phyloP scores from a whole-genome alignment of 2,797 vertebrate species.

The Pangasius krempfi region DNA sequence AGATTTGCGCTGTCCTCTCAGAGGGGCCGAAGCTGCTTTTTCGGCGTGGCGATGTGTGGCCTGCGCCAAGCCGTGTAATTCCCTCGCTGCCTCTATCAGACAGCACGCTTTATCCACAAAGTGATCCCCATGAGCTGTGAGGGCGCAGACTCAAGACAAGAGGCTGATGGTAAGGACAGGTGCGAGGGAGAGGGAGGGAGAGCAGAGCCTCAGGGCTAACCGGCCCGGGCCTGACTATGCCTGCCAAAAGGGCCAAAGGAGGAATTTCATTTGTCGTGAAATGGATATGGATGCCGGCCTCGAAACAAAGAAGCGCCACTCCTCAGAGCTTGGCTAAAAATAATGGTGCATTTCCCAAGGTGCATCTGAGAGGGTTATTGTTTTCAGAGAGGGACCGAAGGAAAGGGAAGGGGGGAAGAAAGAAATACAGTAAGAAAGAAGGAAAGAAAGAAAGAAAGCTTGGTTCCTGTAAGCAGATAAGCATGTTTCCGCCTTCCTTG shows the following conservation, averaged over 20 bases:
- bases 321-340: conserved; percentile 51
- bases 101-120: conserved; percentile 68
- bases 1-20: conserved; percentile 30
- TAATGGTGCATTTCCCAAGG: conserved; percentile 41
- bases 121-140: conserved; percentile 68
- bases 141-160: conserved; percentile 80
- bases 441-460: not conserved
- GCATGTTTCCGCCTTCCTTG: conserved; percentile 15
- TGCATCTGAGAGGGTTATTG: conserved; percentile 45
- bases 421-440: conserved; percentile 2
- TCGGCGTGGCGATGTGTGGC: conserved; percentile 24
- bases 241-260: conserved; percentile 66
- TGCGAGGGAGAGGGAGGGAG: conserved; percentile 69
- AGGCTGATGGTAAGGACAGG: conserved; percentile 79
- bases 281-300: conserved; percentile 72
- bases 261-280: conserved; percentile 82
- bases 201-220: conserved; percentile 40
- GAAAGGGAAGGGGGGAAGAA: not conserved
- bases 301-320: conserved; percentile 66
- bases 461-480: conserved; percentile 28
- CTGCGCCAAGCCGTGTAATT: conserved; percentile 29
- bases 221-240: conserved; percentile 65
- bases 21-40: conserved; percentile 28
- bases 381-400: conserved; percentile 24
- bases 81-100: conserved; percentile 34